phyloP scores from a whole-genome alignment of 92 coral and sea anemone species.

The Epizoanthus illoricatus region DNA sequence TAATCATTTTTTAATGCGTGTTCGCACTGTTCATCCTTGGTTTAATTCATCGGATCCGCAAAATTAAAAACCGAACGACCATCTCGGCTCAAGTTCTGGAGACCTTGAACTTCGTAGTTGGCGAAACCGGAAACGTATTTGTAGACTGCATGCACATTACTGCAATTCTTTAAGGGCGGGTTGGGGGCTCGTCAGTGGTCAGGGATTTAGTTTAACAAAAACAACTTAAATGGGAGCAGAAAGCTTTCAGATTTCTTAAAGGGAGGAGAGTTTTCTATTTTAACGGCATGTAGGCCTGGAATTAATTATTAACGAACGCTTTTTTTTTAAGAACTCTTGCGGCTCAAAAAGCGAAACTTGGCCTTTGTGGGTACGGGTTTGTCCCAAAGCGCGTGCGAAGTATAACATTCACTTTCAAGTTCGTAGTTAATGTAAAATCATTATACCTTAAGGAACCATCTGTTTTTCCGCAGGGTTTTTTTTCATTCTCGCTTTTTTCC shows the following conservation, averaged over 20 bases:
- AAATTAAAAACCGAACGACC: not conserved
- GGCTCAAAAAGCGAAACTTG: no score
- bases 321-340: no score
- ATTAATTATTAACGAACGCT: no score
- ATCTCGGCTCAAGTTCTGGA: not conserved
- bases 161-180: not conserved
- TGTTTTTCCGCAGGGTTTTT: not conserved
- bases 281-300: no score
- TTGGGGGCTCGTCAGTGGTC: not conserved
- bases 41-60: not conserved
- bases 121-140: not conserved
- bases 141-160: not conserved
- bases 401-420: not conserved
- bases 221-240: not conserved
- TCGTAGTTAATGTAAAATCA: not conserved
- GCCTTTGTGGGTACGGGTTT: no score
- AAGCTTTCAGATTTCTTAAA: not conserved
- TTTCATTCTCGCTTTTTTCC: not conserved
- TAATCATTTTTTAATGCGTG: slow-evolving; percentile 2
- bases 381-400: not conserved
- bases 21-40: not conserved
- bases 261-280: no score
- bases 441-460: not conserved
- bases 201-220: not conserved
- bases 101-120: slow-evolving; percentile 21